Base-by-base conservation (phyloP, 1,140 invertebrate genomes). In the Leptestheria dahalacensis region DNA sequence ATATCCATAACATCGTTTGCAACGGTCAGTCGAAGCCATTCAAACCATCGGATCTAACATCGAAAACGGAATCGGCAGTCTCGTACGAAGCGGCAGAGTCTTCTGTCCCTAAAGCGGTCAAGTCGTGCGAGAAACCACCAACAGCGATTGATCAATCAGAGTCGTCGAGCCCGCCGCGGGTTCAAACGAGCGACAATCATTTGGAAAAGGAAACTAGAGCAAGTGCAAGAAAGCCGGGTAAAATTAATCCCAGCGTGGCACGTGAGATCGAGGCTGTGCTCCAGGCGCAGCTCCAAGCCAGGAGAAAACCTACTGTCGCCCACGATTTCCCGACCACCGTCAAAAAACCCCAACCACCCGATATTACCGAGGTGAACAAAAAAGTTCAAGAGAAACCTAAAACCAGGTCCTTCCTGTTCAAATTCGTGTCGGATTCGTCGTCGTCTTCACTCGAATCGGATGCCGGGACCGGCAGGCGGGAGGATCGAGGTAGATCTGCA, bases 401-500 rank as follows among this genome's bases (percentile, higher is more conserved):
- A 20, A 29, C 53, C 26, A 29, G 26, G 20, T 55, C 53, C 9
- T 55, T 55, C n/a, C 53, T 55, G 0, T 29, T 55, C 26, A 55
- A 55, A 18, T 41, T 55, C 20, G 33, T 33, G 3, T 33, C 53
- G 53, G 33, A 41, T 15, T 41, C 33, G 6, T 41, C 33, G 33
- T 41, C 33, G 6, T 41, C 33, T 6, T 41, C 33, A 41, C 6
- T 15, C 33, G 33, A 41, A 6, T 41, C 33, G 33, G 33, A 41
- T 41, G 15, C 6, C 33, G 15, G 15, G 6, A 41, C 6, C 33
- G 15, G 15, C 33, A 41, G 15, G 6, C 6, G 15, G 33, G 15
- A 6, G 6, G 33, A 41, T 9, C 6, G 33, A 41, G 33, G 33
- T 9, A 41, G 33, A 41, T 9, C 33, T 9, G 33, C 6, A 6